A percentile compares a stretch with the other conserved stretches of the same genome.
Conservation (phyloP, 2,797 vertebrate species). For the Brachyalestes nurse region DNA sequence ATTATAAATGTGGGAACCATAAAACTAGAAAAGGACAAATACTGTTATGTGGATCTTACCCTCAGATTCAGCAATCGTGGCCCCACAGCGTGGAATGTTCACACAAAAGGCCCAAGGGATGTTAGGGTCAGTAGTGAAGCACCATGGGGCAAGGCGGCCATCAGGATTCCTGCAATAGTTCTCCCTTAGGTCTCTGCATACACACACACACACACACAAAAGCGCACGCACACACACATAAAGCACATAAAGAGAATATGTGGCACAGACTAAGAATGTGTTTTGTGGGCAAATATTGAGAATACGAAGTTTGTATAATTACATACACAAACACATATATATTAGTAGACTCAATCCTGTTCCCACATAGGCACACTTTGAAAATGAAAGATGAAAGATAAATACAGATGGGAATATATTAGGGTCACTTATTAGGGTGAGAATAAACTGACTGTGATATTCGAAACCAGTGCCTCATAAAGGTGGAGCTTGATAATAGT, state of each 20-base stretch:
- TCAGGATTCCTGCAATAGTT: conserved; percentile 98
- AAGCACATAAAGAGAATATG: background rate
- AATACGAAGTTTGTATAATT: conserved; percentile 2
- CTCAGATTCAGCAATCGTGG: conserved; percentile 64
- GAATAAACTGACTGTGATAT: no score
- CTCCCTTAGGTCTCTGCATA: conserved; percentile 88
- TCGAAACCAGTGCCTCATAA: no score
- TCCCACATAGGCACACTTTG: background rate
- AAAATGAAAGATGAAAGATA: background rate
- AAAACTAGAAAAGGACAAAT: background rate
- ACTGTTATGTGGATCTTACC: conserved; percentile 62
- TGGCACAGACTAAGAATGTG: background rate
- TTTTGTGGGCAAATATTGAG: background rate
- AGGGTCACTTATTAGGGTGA: no score
- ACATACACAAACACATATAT: background rate
- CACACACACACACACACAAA: conserved; percentile 57
- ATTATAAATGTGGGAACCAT: conserved; percentile 11
- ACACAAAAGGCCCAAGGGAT: conserved; percentile 89
- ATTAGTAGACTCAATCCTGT: background rate
- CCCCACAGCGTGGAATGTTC: conserved; percentile 90
- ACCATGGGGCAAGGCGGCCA: conserved; percentile 95
- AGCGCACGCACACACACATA: conserved; percentile 28
- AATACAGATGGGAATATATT: no score
- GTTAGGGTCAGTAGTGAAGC: conserved; percentile 94
- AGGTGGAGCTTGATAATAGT: no score